Base-by-base conservation (phyloP, 2,888 invertebrate species). In the Chironomus tentans region DNA sequence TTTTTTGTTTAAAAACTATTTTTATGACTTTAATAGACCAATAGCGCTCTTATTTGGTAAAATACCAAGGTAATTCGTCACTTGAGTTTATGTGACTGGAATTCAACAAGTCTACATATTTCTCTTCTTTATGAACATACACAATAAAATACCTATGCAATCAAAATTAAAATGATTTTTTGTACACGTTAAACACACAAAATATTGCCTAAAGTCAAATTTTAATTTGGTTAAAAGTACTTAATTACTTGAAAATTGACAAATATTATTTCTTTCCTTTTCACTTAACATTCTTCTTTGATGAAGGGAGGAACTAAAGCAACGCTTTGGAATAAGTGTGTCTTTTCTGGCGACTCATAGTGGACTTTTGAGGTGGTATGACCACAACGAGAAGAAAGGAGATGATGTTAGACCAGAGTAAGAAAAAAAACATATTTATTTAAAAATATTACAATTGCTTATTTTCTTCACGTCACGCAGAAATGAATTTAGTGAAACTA, bases 1-100 rank as follows among this genome's bases (percentile, higher is more conserved):
- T 56, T 56, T 56, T 65, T 65, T 7, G 4, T 65, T 65, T 5
- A 65, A 6, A 22, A 21, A 65, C 65, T 10, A 65, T 65, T 65
- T 65, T 65, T 65, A 65, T 65, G 13, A 21, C 18, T 68, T 61
- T 86, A 86, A 84, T 84, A 91, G 91, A 87, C 93, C 94, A 86
- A 93, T 95, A 88, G 93, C 93, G 86, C 92, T 92, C 88, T 91
- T 94, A 91, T 94, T 94, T 89, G 92, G 93, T 88, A 90, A 93
- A 84, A 87, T 94, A 87, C 91, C 94, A 90, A 95, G 95, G 95
- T 95, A 95, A 90, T 87, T 89, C 90, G 86, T 18, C 21, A 65
- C 18, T 21, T 5, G 18, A 56, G 56, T 65, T 24, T 46, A 28
- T 18, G 38, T 38, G 38, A 12, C 15, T 46, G 69, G 47, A 46